A percentile compares a stretch with the other conserved stretches of the same genome.
Evolutionary conservation across 2,113 vertebrate genomes (phyloP).

Genomic region (Procavia capensis): DNA sequence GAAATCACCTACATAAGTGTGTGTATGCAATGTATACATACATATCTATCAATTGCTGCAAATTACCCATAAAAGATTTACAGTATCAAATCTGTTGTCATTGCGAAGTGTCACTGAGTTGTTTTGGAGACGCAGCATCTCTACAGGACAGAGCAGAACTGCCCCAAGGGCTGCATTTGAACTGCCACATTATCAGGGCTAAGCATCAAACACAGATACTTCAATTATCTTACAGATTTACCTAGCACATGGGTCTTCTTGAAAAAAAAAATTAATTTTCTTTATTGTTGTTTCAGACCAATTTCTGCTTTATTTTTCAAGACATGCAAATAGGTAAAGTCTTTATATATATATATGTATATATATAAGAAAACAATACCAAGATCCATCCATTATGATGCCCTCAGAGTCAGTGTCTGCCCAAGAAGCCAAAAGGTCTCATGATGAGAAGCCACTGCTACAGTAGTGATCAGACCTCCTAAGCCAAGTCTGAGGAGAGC

Average conservation of each 20-base stretch:
- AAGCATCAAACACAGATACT: slow-evolving; percentile 2
- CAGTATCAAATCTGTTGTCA: background rate
- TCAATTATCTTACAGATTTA: slow-evolving; percentile 54
- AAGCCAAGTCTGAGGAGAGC: background rate
- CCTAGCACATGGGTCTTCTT: background rate
- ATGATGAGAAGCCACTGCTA: background rate
- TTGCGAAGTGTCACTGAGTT: too few species aligned
- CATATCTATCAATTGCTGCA: slow-evolving; percentile 9
- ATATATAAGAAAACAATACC: background rate
- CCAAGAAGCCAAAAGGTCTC: background rate
- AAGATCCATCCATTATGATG: background rate
- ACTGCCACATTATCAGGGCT: too few species aligned
- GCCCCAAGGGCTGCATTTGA: too few species aligned
- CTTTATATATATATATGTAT: too few species aligned
- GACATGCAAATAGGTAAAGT: background rate
- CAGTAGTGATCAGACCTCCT: background rate
- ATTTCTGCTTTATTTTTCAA: slow-evolving; percentile 40
- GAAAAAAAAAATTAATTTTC: background rate
- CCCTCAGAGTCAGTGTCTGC: background rate
- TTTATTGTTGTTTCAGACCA: slow-evolving; percentile 6
- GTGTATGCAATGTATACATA: background rate
- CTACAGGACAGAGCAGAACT: too few species aligned
- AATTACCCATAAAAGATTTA: slow-evolving; percentile 26
- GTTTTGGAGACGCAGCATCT: too few species aligned
- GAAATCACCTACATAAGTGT: slow-evolving; percentile 41